These are phyloP conservation scores for Manis javanica DNA, from an alignment of 2,797 vertebrate genomes.

Conservation along the genomic window DNA sequence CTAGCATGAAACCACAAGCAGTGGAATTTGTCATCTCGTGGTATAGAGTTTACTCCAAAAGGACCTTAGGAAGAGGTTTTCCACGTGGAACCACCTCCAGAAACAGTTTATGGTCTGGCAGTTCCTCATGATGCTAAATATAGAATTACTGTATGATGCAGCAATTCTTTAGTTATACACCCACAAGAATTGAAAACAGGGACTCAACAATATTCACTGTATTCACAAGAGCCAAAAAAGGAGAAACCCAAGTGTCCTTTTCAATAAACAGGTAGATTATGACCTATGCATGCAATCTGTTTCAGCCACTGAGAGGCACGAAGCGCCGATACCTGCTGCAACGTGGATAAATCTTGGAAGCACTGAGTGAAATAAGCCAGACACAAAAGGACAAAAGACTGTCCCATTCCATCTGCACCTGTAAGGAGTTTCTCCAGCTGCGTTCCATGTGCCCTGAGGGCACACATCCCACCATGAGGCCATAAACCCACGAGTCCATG, in stretches of 20 bases:
- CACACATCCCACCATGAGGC: not conserved
- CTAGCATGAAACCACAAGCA: not conserved
- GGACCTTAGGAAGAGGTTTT: not conserved
- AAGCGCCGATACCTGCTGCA: not conserved
- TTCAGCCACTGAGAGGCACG: not conserved
- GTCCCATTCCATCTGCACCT: not conserved
- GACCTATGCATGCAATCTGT: too few relatives aligned
- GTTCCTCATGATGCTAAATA: not conserved
- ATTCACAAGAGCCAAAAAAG: not conserved
- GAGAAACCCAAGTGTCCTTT: not conserved
- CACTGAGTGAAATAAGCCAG: not conserved
- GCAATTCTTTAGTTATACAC: not conserved
- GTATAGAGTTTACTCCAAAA: not conserved
- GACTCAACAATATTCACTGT: not conserved
- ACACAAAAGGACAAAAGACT: not conserved
- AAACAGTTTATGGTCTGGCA: not conserved
- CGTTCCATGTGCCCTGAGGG: not conserved
- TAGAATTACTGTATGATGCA: not conserved
- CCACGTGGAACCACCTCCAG: not conserved
- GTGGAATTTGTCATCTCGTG: not conserved
- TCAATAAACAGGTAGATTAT: too few relatives aligned
- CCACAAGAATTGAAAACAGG: not conserved
- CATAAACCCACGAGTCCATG: not conserved
- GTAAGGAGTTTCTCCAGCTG: too few relatives aligned
- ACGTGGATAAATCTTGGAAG: not conserved